Evolutionary conservation across 2,113 vertebrate species (phyloP).

Genomic region (Pungitius pungitius): DNA sequence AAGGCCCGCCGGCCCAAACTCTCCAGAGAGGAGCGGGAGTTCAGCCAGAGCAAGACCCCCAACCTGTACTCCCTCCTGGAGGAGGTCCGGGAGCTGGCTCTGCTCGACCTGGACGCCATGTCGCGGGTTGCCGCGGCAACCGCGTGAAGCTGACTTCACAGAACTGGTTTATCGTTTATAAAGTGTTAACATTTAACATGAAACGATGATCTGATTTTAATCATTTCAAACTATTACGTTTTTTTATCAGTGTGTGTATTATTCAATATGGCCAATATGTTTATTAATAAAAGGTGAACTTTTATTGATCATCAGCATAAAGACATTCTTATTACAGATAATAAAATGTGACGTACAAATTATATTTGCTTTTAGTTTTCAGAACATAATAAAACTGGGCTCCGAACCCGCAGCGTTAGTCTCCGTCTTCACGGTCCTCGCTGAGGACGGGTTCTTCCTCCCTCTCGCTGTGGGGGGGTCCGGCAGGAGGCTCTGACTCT

Average conservation of each 20-base stretch:
- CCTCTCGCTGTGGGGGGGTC: not conserved
- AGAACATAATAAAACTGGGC: too few relatives aligned
- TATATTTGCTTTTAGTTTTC: too few relatives aligned
- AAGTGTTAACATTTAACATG: too few relatives aligned
- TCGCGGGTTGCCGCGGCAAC: slow-evolving; percentile 13
- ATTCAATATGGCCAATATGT: too few relatives aligned
- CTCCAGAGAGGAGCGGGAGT: slow-evolving; percentile 83
- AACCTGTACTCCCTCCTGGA: slow-evolving; percentile 91
- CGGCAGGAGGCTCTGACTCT: slow-evolving; percentile 12
- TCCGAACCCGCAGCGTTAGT: not conserved
- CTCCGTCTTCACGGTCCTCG: not conserved
- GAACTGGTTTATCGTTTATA: too few relatives aligned
- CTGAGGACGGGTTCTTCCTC: not conserved
- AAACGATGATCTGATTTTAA: not conserved
- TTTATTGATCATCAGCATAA: too few relatives aligned
- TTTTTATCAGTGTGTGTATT: too few relatives aligned
- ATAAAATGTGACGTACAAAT: too few relatives aligned
- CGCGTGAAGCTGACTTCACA: slow-evolving; percentile 25
- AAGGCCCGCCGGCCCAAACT: slow-evolving; percentile 53
- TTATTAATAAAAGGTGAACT: too few relatives aligned
- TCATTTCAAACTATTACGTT: too few relatives aligned
- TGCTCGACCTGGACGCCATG: slow-evolving; percentile 61
- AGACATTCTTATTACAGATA: too few relatives aligned
- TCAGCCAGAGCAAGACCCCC: slow-evolving; percentile 84
- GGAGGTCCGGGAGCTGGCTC: slow-evolving; percentile 89